phyloP scores from a whole-genome alignment of 2,113 vertebrate species.

The Oncorhynchus clarkii region DNA sequence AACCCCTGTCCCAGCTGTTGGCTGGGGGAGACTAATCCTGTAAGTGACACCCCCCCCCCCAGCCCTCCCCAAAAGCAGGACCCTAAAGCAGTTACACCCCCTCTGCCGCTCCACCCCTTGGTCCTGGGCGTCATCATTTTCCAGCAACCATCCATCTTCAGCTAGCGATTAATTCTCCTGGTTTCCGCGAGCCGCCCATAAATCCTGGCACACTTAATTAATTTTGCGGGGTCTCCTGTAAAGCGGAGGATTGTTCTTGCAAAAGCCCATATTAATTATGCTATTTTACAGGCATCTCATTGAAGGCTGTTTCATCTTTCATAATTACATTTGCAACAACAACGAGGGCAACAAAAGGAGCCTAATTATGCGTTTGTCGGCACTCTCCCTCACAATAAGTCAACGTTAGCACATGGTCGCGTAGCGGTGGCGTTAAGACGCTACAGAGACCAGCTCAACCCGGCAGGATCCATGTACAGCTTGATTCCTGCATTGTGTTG shows the following conservation, averaged over 20 bases:
- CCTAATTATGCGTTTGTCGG: conserved; percentile 91
- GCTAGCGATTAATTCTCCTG: conserved; percentile 97
- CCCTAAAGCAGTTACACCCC: conserved; percentile 96
- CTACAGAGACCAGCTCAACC: conserved; percentile 7
- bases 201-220: conserved; percentile 99
- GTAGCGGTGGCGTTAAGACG: conserved; percentile 28
- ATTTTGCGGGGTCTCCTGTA: conserved; percentile 96
- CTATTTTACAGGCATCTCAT: conserved; percentile 99
- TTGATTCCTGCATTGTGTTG: conserved; percentile 46
- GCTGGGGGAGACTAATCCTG: conserved; percentile 90
- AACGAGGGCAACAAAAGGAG: conserved; percentile 81
- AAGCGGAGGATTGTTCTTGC: conserved; percentile 97
- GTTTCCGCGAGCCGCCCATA: conserved; percentile 93
- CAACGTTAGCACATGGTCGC: conserved; percentile 59
- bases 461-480: conserved; percentile 48
- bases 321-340: conserved; percentile 98
- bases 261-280: conserved; percentile 99
- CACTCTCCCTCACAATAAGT: conserved; percentile 68
- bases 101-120: conserved; percentile 57
- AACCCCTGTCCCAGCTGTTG: conserved; percentile 83
- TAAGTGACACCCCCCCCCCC: conserved; percentile 77
- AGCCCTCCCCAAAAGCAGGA: conserved; percentile 80
- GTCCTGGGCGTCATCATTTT: conserved; percentile 94
- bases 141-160: conserved; percentile 97
- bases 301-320: conserved; percentile 99